Evolutionary conservation across 2,888 invertebrate species (phyloP).

Genomic region (Andricus curvator): DNA sequence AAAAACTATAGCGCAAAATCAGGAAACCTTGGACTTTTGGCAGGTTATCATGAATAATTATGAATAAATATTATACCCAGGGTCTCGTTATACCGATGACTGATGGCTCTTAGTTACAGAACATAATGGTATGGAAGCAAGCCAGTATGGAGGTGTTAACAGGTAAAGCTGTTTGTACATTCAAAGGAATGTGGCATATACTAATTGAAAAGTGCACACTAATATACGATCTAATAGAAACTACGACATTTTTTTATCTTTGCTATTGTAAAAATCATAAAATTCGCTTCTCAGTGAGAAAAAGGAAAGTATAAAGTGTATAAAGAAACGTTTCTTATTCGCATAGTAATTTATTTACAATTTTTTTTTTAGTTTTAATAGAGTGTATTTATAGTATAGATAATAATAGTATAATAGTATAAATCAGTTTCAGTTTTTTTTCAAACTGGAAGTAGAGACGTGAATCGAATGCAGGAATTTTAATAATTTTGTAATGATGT

Average conservation of each 20-base stretch:
- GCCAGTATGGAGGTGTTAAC: conserved; percentile 42
- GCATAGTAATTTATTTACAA: neutral
- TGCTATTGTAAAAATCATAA: neutral
- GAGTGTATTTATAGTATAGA: neutral
- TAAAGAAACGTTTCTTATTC: neutral
- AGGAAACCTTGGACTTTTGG: conserved; percentile 29
- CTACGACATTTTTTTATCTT: conserved; percentile 4
- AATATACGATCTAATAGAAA: neutral
- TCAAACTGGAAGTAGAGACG: conserved; percentile 42
- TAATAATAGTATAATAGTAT: too few species aligned
- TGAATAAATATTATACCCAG: neutral
- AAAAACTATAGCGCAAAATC: conserved; percentile 11
- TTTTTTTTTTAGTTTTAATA: too few species aligned
- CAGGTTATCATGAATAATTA: conserved; percentile 19
- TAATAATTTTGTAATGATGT: conserved; percentile 1
- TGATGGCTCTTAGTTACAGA: conserved; percentile 9
- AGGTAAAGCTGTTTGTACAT: conserved; percentile 28
- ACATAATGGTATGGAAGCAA: conserved; percentile 33
- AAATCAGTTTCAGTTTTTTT: conserved; percentile 30
- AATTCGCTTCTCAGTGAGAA: neutral
- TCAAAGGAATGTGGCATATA: conserved; percentile 28
- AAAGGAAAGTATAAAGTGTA: neutral
- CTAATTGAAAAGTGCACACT: conserved; percentile 28
- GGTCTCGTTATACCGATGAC: conserved; percentile 12
- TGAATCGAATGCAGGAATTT: conserved; percentile 23